Evolutionary conservation across 1,140 invertebrate species (phyloP).

Genomic region (Aphelenchoides besseyi): DNA sequence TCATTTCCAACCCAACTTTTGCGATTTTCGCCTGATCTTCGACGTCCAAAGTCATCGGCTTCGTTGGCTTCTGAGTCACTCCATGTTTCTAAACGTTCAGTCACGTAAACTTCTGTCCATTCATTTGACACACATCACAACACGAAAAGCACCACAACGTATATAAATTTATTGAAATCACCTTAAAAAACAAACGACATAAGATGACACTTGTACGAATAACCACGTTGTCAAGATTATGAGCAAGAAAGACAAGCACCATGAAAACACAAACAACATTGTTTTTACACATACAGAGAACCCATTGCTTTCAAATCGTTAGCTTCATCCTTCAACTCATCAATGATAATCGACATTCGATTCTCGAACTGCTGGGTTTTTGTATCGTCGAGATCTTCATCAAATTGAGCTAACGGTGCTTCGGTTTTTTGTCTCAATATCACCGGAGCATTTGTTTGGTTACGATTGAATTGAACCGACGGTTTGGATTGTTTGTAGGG

Average conservation of each 20-base stretch:
- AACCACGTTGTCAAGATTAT: too few species aligned
- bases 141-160: slow-evolving; percentile 11
- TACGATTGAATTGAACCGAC: background rate
- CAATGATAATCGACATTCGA: slow-evolving; percentile 55
- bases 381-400: slow-evolving; percentile 7
- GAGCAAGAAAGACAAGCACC: background rate
- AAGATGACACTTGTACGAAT: too few species aligned
- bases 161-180: slow-evolving; percentile 18
- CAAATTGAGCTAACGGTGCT: background rate
- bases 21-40: slow-evolving; percentile 93
- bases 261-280: slow-evolving; percentile 26
- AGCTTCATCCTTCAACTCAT: slow-evolving; percentile 47
- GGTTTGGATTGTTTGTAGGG: slow-evolving; percentile 2
- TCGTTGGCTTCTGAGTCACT: slow-evolving; percentile 86
- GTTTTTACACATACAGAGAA: background rate
- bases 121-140: slow-evolving; percentile 13
- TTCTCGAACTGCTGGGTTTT: slow-evolving; percentile 50
- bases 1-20: slow-evolving; percentile 93
- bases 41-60: slow-evolving; percentile 75
- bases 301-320: slow-evolving; percentile 25
- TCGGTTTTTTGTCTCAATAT: background rate
- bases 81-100: slow-evolving; percentile 79
- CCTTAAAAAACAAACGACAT: background rate
- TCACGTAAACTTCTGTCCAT: background rate
- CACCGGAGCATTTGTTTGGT: background rate